These are phyloP conservation scores for Rhinatrema bivittatum DNA, from an alignment of 2,797 vertebrate genomes.

Conservation along the genomic window DNA sequence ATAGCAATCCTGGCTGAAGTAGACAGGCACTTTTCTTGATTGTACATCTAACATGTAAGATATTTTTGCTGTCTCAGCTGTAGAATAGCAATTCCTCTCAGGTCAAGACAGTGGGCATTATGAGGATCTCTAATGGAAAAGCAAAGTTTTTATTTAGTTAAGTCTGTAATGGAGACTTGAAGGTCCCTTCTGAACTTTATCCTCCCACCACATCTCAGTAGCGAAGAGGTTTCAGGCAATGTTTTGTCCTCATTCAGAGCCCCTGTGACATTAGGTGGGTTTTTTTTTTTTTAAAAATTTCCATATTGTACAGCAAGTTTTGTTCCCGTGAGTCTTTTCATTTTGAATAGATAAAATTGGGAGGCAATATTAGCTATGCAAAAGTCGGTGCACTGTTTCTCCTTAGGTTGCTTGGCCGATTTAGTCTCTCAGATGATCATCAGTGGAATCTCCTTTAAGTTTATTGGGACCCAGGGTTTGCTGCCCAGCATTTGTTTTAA, in stretches of 20 bases:
- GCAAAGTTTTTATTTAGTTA: too few species aligned
- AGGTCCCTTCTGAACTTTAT: too few species aligned
- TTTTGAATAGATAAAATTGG: constrained; percentile 34
- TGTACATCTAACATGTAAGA: too few species aligned
- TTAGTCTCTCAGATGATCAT: constrained; percentile 26
- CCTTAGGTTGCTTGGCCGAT: constrained; percentile 14
- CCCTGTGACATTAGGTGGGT: constrained; percentile 10
- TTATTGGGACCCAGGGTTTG: not conserved
- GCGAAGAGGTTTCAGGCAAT: constrained; percentile 5
- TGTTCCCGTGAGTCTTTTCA: constrained; percentile 24
- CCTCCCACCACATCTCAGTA: too few species aligned
- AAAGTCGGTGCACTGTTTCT: constrained; percentile 18
- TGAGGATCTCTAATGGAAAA: too few species aligned
- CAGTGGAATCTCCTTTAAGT: constrained; percentile 14
- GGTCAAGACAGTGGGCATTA: too few species aligned
- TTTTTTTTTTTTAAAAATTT: constrained; percentile 31
- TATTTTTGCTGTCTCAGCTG: too few species aligned
- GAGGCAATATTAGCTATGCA: constrained; percentile 28
- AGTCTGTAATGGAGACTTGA: too few species aligned
- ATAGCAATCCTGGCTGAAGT: too few species aligned
- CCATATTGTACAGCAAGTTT: too few species aligned
- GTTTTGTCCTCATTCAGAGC: not conserved
- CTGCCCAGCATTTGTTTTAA: not conserved
- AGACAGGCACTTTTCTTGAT: too few species aligned
- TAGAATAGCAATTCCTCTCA: too few species aligned